These are phyloP conservation scores for Ctena decussata DNA, from an alignment of 2,888 invertebrate species.

Conservation along the genomic window DNA sequence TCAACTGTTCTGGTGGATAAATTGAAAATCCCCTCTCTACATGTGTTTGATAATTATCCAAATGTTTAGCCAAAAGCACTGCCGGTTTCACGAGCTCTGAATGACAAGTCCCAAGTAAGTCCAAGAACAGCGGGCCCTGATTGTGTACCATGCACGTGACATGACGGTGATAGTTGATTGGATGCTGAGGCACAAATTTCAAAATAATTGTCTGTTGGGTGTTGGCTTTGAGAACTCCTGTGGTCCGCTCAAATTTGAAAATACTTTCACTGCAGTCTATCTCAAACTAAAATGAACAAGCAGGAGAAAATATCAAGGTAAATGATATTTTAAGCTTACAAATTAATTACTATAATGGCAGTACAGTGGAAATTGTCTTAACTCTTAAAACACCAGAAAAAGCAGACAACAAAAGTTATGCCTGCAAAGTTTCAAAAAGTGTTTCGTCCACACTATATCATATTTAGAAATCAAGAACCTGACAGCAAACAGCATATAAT, in stretches of 20 bases:
- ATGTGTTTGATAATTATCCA: slow-evolving; percentile 81
- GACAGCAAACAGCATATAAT: too few species aligned
- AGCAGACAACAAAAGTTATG: too few species aligned
- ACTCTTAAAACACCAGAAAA: too few species aligned
- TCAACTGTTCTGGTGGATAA: slow-evolving; percentile 86
- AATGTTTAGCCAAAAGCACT: slow-evolving; percentile 81
- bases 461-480: too few species aligned
- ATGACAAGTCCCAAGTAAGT: slow-evolving; percentile 86
- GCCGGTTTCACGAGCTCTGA: slow-evolving; percentile 85
- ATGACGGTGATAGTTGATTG: slow-evolving; percentile 85
- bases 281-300: slow-evolving; percentile 80
- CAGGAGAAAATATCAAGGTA: too few species aligned
- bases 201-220: slow-evolving; percentile 79
- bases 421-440: too few species aligned
- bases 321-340: too few species aligned
- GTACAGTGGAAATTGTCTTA: too few species aligned
- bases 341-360: too few species aligned
- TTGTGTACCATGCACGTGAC: slow-evolving; percentile 85
- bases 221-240: slow-evolving; percentile 80
- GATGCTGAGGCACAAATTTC: slow-evolving; percentile 82
- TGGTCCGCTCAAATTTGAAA: slow-evolving; percentile 81
- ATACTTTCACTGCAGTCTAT: slow-evolving; percentile 85
- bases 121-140: slow-evolving; percentile 84
- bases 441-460: too few species aligned
- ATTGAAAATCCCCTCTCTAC: slow-evolving; percentile 82